Conservation (phyloP, 2,113 vertebrate genomes). For the Stictonetta naevosa region DNA sequence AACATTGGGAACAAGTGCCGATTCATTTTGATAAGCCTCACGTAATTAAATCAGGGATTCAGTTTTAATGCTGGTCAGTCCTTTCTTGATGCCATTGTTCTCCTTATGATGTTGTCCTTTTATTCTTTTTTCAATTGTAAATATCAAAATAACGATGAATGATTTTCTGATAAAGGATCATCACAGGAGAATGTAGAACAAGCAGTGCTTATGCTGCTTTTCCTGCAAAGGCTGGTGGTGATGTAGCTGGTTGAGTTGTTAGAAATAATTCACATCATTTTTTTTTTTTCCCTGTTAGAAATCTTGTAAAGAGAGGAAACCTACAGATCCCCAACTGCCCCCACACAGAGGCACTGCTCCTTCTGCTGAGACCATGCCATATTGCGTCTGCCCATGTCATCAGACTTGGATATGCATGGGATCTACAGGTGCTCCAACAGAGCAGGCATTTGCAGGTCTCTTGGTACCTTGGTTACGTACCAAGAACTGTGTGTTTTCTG, state of each 20-base stretch:
- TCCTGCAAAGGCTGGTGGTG: background rate
- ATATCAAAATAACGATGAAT: background rate
- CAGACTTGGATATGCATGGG: background rate
- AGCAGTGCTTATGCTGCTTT: background rate
- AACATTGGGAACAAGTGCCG: background rate
- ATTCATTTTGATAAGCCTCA: background rate
- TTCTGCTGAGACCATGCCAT: background rate
- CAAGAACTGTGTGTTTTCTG: background rate
- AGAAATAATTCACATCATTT: background rate
- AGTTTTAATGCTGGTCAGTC: background rate
- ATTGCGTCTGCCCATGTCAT: rapidly evolving
- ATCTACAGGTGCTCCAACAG: background rate
- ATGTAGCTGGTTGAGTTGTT: background rate
- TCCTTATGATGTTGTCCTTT: background rate
- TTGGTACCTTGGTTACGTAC: too few relatives aligned
- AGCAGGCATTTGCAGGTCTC: background rate
- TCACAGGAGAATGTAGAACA: background rate
- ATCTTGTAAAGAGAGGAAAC: background rate
- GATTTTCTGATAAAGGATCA: background rate
- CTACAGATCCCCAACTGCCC: background rate
- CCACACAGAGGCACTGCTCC: background rate
- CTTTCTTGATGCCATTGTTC: background rate
- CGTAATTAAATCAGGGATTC: background rate
- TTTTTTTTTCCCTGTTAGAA: background rate
- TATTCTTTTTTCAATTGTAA: background rate